A percentile compares a stretch with the other conserved stretches of the same genome.
phyloP scores from a whole-genome alignment of 1,140 invertebrate species.

The Monomorium pharaonis region DNA sequence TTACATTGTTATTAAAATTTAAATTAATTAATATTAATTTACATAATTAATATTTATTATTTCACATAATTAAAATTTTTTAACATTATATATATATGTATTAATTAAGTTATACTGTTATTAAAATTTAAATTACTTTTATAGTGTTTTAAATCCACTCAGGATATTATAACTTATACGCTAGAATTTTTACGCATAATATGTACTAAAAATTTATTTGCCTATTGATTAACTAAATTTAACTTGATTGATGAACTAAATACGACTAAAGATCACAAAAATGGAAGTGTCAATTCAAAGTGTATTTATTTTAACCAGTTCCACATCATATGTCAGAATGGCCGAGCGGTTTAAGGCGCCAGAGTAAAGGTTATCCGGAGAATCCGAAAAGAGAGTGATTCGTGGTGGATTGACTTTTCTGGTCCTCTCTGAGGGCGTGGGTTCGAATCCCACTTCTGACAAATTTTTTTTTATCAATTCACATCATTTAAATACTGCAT shows the following conservation, averaged over 20 bases:
- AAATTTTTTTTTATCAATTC: slow-evolving; percentile 85
- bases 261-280: not conserved
- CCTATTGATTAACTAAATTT: too few relatives aligned
- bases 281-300: not conserved
- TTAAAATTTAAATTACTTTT: too few relatives aligned
- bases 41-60: too few relatives aligned
- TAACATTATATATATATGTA: not conserved
- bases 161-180: not conserved
- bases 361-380: slow-evolving; percentile 88
- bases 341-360: slow-evolving; percentile 74
- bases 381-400: too few relatives aligned
- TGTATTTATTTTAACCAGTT: not conserved
- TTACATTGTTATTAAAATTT: too few relatives aligned
- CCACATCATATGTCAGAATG: slow-evolving; percentile 85
- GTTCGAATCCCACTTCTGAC: too few relatives aligned
- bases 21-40: too few relatives aligned
- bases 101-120: not conserved
- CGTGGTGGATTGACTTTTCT: too few relatives aligned
- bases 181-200: not conserved
- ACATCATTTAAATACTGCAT: too few relatives aligned
- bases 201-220: not conserved
- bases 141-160: too few relatives aligned
- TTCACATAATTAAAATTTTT: not conserved
- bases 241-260: not conserved
- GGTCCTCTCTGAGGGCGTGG: slow-evolving; percentile 94